Conservation (phyloP, 1,140 invertebrate species). For the Drosophila busckii region DNA sequence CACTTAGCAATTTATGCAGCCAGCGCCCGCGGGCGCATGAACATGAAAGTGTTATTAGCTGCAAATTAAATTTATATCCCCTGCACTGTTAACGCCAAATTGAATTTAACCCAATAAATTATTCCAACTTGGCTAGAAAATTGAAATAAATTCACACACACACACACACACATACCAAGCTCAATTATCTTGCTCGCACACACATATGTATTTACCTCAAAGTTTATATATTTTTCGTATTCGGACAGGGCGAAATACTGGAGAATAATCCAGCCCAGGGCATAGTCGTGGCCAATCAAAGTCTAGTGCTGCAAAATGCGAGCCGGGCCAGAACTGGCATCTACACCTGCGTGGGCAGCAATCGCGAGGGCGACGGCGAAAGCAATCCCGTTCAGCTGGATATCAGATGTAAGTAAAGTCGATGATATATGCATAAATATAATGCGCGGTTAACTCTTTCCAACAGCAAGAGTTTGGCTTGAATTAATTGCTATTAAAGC, state of each 20-base stretch:
- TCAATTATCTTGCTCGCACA: no score
- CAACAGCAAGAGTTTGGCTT: no score
- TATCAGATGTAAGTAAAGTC: slow-evolving; percentile 89
- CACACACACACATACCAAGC: no score
- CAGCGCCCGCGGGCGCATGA: slow-evolving; percentile 17
- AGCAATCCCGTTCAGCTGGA: slow-evolving; percentile 89
- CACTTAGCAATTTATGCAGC: slow-evolving; percentile 74
- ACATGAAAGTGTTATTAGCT: slow-evolving; percentile 75
- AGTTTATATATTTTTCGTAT: slow-evolving; percentile 19
- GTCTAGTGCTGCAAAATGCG: slow-evolving; percentile 89
- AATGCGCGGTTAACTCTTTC: no score
- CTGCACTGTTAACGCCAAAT: slow-evolving; percentile 57
- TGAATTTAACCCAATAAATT: slow-evolving; percentile 71
- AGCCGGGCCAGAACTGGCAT: slow-evolving; percentile 86
- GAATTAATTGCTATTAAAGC: no score
- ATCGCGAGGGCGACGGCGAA: slow-evolving; percentile 90
- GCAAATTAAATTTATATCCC: slow-evolving; percentile 71
- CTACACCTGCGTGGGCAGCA: slow-evolving; percentile 91
- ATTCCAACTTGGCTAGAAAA: slow-evolving; percentile 29
- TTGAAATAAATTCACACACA: no score
- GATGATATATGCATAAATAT: not conserved
- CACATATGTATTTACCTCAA: no score
- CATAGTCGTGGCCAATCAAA: slow-evolving; percentile 92
- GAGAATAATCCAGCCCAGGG: slow-evolving; percentile 87
- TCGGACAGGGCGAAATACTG: slow-evolving; percentile 84